Conservation (phyloP, 2,113 vertebrate genomes). For the Pungitius pungitius region DNA sequence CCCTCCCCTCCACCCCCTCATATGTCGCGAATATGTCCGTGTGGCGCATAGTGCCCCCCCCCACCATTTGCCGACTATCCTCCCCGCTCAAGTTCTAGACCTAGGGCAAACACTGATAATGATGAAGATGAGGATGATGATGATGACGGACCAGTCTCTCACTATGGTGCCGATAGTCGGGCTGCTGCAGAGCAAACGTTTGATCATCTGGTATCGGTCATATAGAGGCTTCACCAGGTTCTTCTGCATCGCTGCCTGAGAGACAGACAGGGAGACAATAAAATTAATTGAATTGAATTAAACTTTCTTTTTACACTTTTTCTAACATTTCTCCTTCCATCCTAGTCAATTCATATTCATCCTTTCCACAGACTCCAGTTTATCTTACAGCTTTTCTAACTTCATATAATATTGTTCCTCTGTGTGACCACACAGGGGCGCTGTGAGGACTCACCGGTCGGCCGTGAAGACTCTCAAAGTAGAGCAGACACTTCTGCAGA, state of each 20-base stretch:
- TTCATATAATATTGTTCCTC: background rate
- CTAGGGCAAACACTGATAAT: no score
- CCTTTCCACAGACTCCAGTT: background rate
- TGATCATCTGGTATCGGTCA: conserved; percentile 92
- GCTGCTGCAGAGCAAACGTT: conserved; percentile 87
- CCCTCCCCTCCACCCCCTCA: no score
- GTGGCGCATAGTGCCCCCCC: no score
- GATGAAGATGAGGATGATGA: no score
- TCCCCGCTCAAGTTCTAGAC: no score
- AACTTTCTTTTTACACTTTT: no score
- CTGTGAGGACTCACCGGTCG: conserved; percentile 76
- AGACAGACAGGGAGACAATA: conserved; percentile 5
- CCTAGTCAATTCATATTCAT: no score
- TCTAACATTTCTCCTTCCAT: no score
- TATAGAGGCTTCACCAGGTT: conserved; percentile 92
- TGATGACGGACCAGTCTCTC: conserved; percentile 61
- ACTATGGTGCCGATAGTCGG: conserved; percentile 93
- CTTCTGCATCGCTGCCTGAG: conserved; percentile 85
- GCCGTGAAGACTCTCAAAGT: conserved; percentile 86
- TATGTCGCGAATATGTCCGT: no score
- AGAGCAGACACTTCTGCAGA: conserved; percentile 87
- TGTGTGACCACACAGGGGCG: background rate
- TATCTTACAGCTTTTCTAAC: no score
- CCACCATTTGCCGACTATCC: no score
- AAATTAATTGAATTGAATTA: no score